Evolutionary conservation across 2,888 invertebrate species (phyloP).

Genomic region (Anoncus sp.): DNA sequence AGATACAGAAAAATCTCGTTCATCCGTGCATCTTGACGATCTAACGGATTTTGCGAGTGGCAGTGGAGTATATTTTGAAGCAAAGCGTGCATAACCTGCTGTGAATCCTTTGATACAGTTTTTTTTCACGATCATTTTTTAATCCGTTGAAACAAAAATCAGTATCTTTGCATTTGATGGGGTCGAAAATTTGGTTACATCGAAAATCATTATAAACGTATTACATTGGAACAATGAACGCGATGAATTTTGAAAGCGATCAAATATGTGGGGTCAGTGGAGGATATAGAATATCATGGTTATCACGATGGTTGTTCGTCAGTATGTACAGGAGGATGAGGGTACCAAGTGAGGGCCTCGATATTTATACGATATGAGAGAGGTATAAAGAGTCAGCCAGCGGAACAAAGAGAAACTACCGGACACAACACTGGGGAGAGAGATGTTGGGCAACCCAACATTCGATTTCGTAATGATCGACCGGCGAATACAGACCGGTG

Average conservation of each 20-base stretch:
- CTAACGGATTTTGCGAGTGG: conserved; percentile 5
- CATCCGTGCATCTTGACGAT: background rate
- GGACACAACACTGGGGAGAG: conserved; percentile 68
- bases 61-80: background rate
- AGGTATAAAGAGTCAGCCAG: conserved; percentile 70
- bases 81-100: no score
- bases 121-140: no score
- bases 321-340: conserved; percentile 15
- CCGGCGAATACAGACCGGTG: conserved; percentile 54
- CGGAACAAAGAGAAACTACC: conserved; percentile 79
- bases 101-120: no score
- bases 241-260: background rate
- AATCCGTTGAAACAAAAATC: no score
- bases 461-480: conserved; percentile 73
- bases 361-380: conserved; percentile 22
- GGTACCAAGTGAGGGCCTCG: background rate
- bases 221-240: background rate
- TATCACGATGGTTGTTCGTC: conserved; percentile 18
- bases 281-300: conserved; percentile 16
- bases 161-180: no score
- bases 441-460: conserved; percentile 74
- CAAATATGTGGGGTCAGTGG: background rate
- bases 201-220: background rate
- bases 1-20: conserved; percentile 10
- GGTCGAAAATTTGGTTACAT: background rate